phyloP scores from a whole-genome alignment of 2,113 vertebrate genomes.

The Microtus montanus region DNA sequence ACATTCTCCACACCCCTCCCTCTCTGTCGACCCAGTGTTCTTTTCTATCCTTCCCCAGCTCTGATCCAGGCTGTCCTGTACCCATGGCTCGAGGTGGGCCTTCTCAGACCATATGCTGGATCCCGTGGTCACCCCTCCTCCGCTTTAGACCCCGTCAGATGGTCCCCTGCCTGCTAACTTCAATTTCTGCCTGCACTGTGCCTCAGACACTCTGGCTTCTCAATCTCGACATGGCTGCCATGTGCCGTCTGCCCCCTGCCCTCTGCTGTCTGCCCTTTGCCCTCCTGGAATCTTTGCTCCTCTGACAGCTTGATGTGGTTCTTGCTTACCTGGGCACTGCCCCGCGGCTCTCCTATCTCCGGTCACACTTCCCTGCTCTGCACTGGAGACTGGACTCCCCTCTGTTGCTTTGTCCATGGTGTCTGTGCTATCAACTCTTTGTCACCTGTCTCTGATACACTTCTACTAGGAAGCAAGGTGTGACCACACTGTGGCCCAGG shows the following conservation, averaged over 20 bases:
- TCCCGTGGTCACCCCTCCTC: not conserved
- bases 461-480: not conserved
- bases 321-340: no score
- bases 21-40: no score
- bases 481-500: not conserved
- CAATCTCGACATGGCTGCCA: not conserved
- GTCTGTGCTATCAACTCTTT: no score
- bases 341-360: rapidly evolving
- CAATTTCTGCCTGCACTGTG: no score
- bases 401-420: rapidly evolving
- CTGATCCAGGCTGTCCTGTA: not conserved
- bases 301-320: not conserved
- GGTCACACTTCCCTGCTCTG: not conserved
- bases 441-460: not conserved
- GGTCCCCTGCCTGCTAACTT: not conserved
- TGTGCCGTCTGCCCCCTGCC: not conserved
- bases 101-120: not conserved
- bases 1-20: not conserved
- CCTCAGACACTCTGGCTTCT: not conserved
- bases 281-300: not conserved
- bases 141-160: no score
- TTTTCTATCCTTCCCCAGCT: not conserved
- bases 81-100: not conserved
- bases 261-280: not conserved
- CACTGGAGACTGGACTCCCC: not conserved